Evolutionary conservation across 2,888 invertebrate genomes (phyloP).

Genomic region (Biston stratarius): DNA sequence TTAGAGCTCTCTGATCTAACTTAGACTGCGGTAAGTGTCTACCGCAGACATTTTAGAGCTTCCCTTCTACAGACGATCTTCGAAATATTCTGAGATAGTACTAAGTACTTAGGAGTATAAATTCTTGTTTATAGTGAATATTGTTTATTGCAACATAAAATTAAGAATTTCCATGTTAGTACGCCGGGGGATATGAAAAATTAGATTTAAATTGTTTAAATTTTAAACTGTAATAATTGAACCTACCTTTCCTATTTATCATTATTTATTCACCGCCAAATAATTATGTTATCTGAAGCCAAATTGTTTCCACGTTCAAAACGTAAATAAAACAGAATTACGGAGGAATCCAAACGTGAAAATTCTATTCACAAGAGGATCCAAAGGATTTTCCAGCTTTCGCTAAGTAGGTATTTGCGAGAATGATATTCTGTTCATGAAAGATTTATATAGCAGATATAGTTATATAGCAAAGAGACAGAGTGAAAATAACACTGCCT

Average conservation of each 20-base stretch:
- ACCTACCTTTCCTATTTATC: neutral
- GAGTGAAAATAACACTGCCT: neutral
- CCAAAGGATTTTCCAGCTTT: constrained; percentile 35
- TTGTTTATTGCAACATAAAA: no score
- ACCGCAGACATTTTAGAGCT: constrained; percentile 10
- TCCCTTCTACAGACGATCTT: neutral
- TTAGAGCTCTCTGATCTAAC: neutral
- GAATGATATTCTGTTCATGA: constrained; percentile 22
- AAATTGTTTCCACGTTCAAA: constrained; percentile 14
- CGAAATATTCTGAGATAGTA: neutral
- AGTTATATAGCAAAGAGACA: neutral
- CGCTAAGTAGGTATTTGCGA: constrained; percentile 20
- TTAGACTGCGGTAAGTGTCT: constrained; percentile 3
- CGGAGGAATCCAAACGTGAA: constrained; percentile 28
- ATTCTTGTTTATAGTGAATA: no score
- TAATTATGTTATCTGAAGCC: constrained; percentile 7
- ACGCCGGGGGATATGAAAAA: no score
- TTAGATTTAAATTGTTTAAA: no score
- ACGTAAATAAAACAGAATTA: constrained; percentile 26
- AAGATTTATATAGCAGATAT: neutral
- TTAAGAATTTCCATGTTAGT: no score
- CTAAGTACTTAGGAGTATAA: no score
- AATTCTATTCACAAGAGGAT: constrained; percentile 39
- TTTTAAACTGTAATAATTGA: neutral
- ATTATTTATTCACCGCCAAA: neutral